Evolutionary conservation across 2,888 invertebrate genomes (phyloP), one percentile per base, ranked within the genome.

Genomic region (Troglohyphantes excavatus): DNA sequence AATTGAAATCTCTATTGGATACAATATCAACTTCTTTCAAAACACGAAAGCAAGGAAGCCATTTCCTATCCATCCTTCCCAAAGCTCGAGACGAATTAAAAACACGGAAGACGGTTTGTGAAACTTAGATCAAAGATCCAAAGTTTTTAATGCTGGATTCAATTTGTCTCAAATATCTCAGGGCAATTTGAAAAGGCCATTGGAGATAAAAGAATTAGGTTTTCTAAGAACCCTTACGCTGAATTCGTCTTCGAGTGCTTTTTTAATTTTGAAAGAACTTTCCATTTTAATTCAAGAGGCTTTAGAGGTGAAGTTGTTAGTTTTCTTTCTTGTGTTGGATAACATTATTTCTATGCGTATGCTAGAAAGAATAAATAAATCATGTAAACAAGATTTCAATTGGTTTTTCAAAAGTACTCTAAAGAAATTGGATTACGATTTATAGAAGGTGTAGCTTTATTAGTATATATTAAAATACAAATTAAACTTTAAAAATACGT

Each of bases 151-250:
- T 81, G 46, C 79, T 53, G 19, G 67, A 81, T 68, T 81, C 67
- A 81, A 81, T 81, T 81, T 81, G 67, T 67, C 68, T 81, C 79
- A 81, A 81, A 68, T 81, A 68, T 81, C 27, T 68, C 23, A 46
- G 27, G 61, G 68, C 46, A 46, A 68, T 61, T 65, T 68, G 19
- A 9, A 21, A 68, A 68, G 43, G 53, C 43, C 67, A 19, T 46
- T 17, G 79, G 26, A 78, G 39, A 21, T 43, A 78, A 78, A 65
- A 39, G 46, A 81, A 81, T 81, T 81, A 67, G 53, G 67, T 68
- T 68, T 81, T 53, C 68, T 27, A 46, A 63, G 78, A 63, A 61
- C 26, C 33, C 65, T 39, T 78, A 26, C n/a, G n/a, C 19, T 29
- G 19, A 26, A 81, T 27, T 46, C 26, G 13, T n/a, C 11, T 67